Percentiles rank a stretch among this genome's conserved stretches.
These are phyloP conservation scores for Poeciliopsis presidionis DNA, from an alignment of 2,797 vertebrate species.

Conservation along the genomic window DNA sequence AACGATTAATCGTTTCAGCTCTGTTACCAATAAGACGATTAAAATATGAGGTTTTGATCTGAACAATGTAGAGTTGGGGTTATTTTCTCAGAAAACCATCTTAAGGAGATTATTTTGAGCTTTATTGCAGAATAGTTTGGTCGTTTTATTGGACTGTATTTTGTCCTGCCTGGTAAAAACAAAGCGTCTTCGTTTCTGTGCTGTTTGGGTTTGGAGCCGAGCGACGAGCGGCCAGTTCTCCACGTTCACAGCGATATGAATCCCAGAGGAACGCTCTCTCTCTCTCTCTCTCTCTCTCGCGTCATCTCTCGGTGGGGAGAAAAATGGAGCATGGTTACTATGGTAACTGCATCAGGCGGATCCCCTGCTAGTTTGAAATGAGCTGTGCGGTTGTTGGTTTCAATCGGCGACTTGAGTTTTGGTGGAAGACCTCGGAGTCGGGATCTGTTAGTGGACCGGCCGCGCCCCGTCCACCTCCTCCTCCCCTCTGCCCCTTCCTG, in stretches of 20 bases:
- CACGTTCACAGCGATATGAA: slow-evolving; percentile 59
- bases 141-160: background rate
- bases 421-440: slow-evolving; percentile 43
- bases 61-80: background rate
- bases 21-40: background rate
- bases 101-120: background rate
- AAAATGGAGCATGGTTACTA: slow-evolving; percentile 82
- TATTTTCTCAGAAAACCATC: background rate
- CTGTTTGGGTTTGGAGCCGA: slow-evolving; percentile 39
- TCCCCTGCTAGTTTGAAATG: slow-evolving; percentile 52
- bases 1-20: too few relatives aligned
- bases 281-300: background rate
- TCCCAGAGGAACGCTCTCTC: slow-evolving; percentile 43
- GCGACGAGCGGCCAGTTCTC: slow-evolving; percentile 58
- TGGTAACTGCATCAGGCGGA: slow-evolving; percentile 83
- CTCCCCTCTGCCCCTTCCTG: slow-evolving; percentile 26
- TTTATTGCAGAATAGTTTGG: background rate
- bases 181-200: slow-evolving; percentile 58
- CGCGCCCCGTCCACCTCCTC: slow-evolving; percentile 53
- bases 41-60: background rate
- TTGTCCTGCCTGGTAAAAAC: slow-evolving; percentile 59
- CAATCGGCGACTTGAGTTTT: slow-evolving; percentile 21
- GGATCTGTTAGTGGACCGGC: slow-evolving; percentile 56
- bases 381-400: background rate
- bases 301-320: slow-evolving; percentile 59